Evolutionary conservation across 2,888 invertebrate genomes (phyloP), one percentile per base, ranked within the genome.

Genomic region (Beris morrisii): DNA sequence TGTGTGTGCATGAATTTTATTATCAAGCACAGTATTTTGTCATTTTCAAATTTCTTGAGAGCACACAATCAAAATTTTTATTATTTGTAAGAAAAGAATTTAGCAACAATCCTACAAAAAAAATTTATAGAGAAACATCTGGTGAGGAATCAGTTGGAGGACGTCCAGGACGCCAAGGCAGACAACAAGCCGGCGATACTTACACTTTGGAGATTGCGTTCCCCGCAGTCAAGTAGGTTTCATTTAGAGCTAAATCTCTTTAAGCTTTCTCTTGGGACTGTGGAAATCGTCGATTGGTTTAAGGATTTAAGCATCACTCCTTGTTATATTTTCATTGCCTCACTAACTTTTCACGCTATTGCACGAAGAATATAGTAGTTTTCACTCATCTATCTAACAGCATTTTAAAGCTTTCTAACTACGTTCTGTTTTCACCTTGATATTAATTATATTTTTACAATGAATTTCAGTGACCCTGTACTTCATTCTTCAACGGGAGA

Each of bases 151-250:
- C 74, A 38, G 22, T 46, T 28, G 53, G 52, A 52, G 61, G 43
- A 50, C 61, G 61, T 22, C 76, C 75, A 67, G 77, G 75, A 73
- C 89, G 93, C 81, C 91, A 92, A 84, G 90, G 91, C 80, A 87
- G 92, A 78, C 92, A 92, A 84, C 89, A 88, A 80, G 91, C 91
- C 80, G 80, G 81, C 73, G 93, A 93, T 83, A 93, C 93, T 75
- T 95, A 95, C 86, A 90, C 86, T 84, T 87, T 95, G 81, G 91
- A 93, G 84, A 91, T 95, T 82, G 88, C 92, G 79, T 94, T 94
- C 88, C 93, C 93, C 79, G 90, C 93, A 77, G 86, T 92, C 85
- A 93, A 92, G 93, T 93, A 90, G 91, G 87, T 86, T 74, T 68
- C 52, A 38, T 38, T 38, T 38, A 38, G 38, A 38, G 38, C 38